These are phyloP conservation scores for Ceraclea dissimilis DNA, from an alignment of 2,888 invertebrate genomes.

Conservation along the genomic window DNA sequence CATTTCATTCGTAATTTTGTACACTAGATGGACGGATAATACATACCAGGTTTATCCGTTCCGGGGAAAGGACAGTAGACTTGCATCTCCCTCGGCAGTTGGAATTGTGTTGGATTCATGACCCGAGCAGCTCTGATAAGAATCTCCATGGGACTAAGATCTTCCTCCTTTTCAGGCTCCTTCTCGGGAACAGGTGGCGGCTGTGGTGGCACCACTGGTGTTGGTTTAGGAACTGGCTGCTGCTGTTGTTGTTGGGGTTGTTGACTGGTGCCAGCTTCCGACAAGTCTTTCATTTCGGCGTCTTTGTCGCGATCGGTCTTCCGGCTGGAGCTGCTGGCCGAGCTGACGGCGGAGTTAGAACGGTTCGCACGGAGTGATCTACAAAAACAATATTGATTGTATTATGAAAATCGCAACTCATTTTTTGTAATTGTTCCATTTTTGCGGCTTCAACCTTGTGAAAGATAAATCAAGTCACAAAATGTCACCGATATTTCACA, in stretches of 20 bases:
- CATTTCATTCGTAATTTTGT: too few species aligned
- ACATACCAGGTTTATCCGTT: constrained; percentile 60
- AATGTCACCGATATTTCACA: too few species aligned
- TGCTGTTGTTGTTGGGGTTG: too few species aligned
- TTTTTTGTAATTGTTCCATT: too few species aligned
- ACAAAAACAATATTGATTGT: constrained; percentile 1
- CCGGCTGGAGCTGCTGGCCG: constrained; percentile 29
- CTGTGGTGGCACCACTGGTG: background rate
- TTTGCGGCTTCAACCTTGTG: too few species aligned
- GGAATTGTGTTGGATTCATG: constrained; percentile 86
- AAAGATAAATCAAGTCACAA: too few species aligned
- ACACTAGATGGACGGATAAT: too few species aligned
- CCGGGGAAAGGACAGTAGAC: constrained; percentile 74
- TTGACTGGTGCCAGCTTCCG: too few species aligned
- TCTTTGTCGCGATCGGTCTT: constrained; percentile 32
- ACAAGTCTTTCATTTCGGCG: constrained; percentile 27
- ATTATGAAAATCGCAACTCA: too few species aligned
- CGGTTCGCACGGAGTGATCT: constrained; percentile 21
- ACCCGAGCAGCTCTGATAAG: constrained; percentile 75
- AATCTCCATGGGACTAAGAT: constrained; percentile 62
- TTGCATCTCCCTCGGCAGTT: constrained; percentile 73
- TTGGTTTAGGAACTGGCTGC: background rate
- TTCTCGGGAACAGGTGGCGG: background rate
- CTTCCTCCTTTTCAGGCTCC: constrained; percentile 33
- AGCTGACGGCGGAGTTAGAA: constrained; percentile 24